These are phyloP conservation scores for Holothuria scabra DNA, from an alignment of 53 echinoderm and acorn worm genomes.

Conservation along the genomic window DNA sequence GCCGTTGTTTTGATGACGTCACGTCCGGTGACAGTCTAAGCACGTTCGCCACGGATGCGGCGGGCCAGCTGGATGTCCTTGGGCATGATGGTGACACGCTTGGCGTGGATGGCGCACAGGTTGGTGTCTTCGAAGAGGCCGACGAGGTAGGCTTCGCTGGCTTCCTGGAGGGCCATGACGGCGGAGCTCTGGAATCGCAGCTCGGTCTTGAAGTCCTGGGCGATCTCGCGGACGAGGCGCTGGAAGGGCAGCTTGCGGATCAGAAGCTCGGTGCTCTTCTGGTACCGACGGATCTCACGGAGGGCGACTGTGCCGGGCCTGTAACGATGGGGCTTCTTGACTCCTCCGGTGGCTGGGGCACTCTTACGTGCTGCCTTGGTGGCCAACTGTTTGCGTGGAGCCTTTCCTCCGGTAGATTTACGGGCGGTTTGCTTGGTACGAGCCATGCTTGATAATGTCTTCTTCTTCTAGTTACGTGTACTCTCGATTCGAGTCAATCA, in stretches of 20 bases:
- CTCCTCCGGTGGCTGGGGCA: conserved; percentile 98
- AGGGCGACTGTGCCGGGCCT: conserved; percentile 99
- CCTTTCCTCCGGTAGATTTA: conserved; percentile 96
- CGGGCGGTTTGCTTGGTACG: conserved; percentile 99
- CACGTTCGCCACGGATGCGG: conserved; percentile 99
- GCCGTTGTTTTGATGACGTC: conserved; percentile 66
- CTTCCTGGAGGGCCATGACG: conserved; percentile 99
- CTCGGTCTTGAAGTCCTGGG: conserved; percentile 99
- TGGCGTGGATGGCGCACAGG: conserved; percentile 99
- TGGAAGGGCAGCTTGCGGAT: conserved; percentile 99
- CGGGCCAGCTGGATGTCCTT: conserved; percentile 99
- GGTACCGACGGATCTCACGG: conserved; percentile 99
- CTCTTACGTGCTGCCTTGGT: conserved; percentile 98
- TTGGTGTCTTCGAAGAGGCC: conserved; percentile 99
- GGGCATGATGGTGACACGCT: conserved; percentile 99
- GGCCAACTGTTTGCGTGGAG: conserved; percentile 96
- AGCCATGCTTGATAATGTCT: conserved; percentile 60
- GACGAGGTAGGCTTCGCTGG: conserved; percentile 99
- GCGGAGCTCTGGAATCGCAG: conserved; percentile 99
- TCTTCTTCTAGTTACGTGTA: too few species aligned
- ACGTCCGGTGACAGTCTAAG: conserved; percentile 30
- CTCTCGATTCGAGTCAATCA: too few species aligned
- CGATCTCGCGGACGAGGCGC: conserved; percentile 99
- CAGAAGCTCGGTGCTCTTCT: conserved; percentile 99
- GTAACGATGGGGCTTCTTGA: conserved; percentile 99